phyloP scores from a whole-genome alignment of 2,797 vertebrate species.

The Pseudomugil gertrudae region DNA sequence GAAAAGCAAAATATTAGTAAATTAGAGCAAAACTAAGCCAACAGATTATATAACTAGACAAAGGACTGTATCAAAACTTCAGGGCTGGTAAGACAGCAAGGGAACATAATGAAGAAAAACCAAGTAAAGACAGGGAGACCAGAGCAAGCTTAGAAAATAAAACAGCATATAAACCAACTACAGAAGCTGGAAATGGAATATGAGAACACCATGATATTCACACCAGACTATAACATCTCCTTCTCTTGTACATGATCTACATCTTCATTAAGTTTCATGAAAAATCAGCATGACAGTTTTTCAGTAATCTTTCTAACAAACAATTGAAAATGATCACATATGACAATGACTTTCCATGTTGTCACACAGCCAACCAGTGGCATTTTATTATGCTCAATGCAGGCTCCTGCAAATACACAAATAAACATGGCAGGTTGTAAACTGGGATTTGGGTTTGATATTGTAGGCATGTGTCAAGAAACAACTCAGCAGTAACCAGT shows the following conservation, averaged over 20 bases:
- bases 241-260: background rate
- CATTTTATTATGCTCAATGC: background rate
- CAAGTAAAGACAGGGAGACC: background rate
- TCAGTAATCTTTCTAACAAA: background rate
- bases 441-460: slow-evolving; percentile 15
- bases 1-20: background rate
- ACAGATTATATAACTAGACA: background rate
- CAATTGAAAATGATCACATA: slow-evolving; percentile 4
- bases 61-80: background rate
- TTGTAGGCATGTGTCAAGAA: slow-evolving; percentile 5
- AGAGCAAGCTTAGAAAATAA: background rate
- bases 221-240: background rate
- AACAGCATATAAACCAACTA: background rate
- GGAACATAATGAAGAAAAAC: background rate
- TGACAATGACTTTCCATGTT: slow-evolving; percentile 5
- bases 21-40: background rate
- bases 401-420: slow-evolving; percentile 3
- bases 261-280: background rate
- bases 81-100: background rate
- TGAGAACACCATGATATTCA: background rate
- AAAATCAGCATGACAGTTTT: background rate
- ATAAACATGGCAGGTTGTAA: slow-evolving; percentile 15
- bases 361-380: background rate
- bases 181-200: background rate
- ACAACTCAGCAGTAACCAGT: background rate